Evolutionary conservation across 2,797 vertebrate genomes (phyloP).

Genomic region (Silurus lanzhouensis): DNA sequence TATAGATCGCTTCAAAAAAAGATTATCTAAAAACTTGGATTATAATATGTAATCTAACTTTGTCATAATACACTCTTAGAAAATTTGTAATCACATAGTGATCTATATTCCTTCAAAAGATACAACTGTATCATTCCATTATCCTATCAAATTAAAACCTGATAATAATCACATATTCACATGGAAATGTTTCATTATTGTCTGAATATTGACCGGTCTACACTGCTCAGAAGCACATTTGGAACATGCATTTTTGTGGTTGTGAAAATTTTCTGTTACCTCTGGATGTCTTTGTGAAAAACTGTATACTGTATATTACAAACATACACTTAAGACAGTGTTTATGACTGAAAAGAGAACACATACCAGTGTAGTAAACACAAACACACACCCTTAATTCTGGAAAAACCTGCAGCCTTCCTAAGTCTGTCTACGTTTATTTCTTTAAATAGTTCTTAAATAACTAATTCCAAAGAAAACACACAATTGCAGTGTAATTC

Average conservation of each 20-base stretch:
- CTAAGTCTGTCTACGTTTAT: background rate
- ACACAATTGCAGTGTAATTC: background rate
- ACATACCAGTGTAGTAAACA: background rate
- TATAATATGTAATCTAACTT: background rate
- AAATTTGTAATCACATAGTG: too few relatives aligned
- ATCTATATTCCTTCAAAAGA: background rate
- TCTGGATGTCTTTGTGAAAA: background rate
- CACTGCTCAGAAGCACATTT: background rate
- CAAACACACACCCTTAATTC: background rate
- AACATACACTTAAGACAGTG: background rate
- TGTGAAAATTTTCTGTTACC: background rate
- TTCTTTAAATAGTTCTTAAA: background rate
- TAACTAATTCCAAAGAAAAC: conserved; percentile 27
- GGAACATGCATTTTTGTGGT: background rate
- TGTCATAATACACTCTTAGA: background rate
- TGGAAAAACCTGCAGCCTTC: background rate
- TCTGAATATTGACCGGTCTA: background rate
- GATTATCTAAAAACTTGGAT: background rate
- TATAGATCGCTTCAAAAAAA: background rate
- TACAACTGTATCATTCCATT: conserved; percentile 3
- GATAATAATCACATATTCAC: background rate
- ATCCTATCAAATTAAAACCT: background rate
- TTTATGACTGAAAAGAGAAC: background rate
- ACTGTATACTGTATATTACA: background rate
- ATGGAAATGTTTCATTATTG: background rate